Conservation (phyloP, 2,888 invertebrate species). For the Cordylochernes scorpioides region DNA sequence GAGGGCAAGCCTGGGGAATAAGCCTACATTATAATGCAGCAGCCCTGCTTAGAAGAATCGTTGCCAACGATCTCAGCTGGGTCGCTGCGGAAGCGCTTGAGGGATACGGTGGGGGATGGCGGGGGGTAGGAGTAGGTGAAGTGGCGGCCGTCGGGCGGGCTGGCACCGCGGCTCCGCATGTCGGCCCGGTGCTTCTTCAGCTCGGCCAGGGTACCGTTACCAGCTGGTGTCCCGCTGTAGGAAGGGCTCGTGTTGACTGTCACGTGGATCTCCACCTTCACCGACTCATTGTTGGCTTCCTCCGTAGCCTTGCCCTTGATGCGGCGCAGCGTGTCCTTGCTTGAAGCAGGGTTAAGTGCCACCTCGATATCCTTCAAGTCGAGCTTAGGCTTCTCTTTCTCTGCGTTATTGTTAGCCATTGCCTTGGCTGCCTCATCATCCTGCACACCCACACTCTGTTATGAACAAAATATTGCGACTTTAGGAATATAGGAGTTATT, state of each 20-base stretch:
- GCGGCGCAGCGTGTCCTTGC: slow-evolving; percentile 4
- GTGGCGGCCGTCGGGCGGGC: slow-evolving; percentile 6
- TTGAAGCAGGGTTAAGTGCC: neutral
- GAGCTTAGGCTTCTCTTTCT: too few species aligned
- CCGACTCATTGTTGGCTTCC: slow-evolving; percentile 14
- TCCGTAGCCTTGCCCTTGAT: slow-evolving; percentile 4
- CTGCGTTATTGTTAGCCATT: too few species aligned
- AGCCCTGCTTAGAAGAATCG: slow-evolving; percentile 13
- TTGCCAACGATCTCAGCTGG: slow-evolving; percentile 14
- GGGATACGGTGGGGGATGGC: slow-evolving; percentile 10
- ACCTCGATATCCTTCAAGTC: slow-evolving; percentile 4
- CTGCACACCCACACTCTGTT: too few species aligned
- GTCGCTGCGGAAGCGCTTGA: slow-evolving; percentile 13
- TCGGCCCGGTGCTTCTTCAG: slow-evolving; percentile 55
- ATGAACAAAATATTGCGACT: too few species aligned
- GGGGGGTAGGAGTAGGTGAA: slow-evolving; percentile 11
- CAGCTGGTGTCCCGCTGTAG: slow-evolving; percentile 51
- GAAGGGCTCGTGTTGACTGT: slow-evolving; percentile 26
- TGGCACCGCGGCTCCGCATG: slow-evolving; percentile 11
- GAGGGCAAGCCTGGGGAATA: too few species aligned
- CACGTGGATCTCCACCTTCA: slow-evolving; percentile 18
- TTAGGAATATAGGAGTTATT: too few species aligned
- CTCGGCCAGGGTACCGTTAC: slow-evolving; percentile 52
- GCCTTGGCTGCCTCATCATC: too few species aligned
- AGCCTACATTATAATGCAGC: slow-evolving; percentile 12